Evolutionary conservation across 2,797 vertebrate genomes (phyloP).

Genomic region (Myripristis jacobus): DNA sequence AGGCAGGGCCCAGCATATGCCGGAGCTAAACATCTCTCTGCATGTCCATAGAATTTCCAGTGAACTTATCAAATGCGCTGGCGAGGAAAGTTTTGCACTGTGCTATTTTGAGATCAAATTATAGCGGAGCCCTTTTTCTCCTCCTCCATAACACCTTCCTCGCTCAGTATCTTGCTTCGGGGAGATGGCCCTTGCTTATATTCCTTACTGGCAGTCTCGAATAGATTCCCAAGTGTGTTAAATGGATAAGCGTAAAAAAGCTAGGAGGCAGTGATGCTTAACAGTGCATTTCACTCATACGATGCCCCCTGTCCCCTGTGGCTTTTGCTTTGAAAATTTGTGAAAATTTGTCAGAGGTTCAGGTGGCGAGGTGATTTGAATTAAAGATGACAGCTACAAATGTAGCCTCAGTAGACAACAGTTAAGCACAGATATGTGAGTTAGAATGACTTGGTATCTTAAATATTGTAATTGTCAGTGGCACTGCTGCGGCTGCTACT

Average conservation of each 20-base stretch:
- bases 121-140: not conserved
- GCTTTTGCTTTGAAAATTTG: constrained; percentile 27
- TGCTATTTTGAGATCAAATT: constrained; percentile 54
- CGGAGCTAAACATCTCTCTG: constrained; percentile 51
- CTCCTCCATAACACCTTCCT: not conserved
- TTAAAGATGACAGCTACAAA: constrained; percentile 47
- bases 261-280: constrained; percentile 21
- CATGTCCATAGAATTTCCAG: constrained; percentile 56
- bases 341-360: constrained; percentile 15
- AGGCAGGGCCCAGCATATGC: constrained; percentile 40
- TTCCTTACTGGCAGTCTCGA: constrained; percentile 10
- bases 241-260: constrained; percentile 19
- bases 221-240: constrained; percentile 26
- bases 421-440: constrained; percentile 47
- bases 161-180: constrained; percentile 1
- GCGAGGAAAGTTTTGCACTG: constrained; percentile 19
- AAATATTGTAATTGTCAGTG: constrained; percentile 51
- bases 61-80: constrained; percentile 66
- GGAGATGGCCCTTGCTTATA: constrained; percentile 9
- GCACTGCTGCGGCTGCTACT: constrained; percentile 32
- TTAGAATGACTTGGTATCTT: constrained; percentile 47
- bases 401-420: constrained; percentile 16
- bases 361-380: constrained; percentile 58
- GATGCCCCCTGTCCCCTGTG: constrained; percentile 29
- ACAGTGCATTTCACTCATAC: constrained; percentile 21